Base-by-base conservation (phyloP, 1,140 invertebrate species). In the Aradophagus sp. region DNA sequence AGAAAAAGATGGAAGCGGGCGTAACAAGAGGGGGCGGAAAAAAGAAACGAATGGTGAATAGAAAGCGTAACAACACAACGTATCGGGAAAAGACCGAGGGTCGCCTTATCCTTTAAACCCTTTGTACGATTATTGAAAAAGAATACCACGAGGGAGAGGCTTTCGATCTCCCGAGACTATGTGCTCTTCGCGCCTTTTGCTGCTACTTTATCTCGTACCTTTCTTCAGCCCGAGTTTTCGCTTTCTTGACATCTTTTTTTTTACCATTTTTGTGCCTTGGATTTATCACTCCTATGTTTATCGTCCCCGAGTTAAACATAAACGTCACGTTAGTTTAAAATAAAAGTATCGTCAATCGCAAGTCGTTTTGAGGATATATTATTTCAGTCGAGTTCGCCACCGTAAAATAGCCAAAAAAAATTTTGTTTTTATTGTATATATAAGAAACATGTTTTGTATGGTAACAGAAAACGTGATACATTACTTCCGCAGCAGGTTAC, bases 51-150 rank as follows among this genome's bases (percentile, higher is more conserved):
- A 73, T 73, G 50, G 56, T 63, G 58, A 73, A 67, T 73, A 62
- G 50, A 67, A 59, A 62, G 52, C 53, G 63, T 67, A 58, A 65
- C 59, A 68, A 61, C 47, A 29, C 44, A 38, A 50, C 45, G 32
- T 73, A 66, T 62, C 44, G 50, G 17, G 38, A 50, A 50, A 38
- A 62, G 50, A 45, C 32, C 56, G 61, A 66, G 62, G 56, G 62
- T 66, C 62, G 45, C 56, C 68, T 67, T 73, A 67, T 73, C 55
- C 62, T 56, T 66, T 73, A 66, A 67, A 66, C 62, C 62, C 62
- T 66, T 66, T 62, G 69, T 73, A 66, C 50, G 62, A 73, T 61
- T 73, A 66, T 66, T 73, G 62, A 67, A 73, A 66, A 72, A 72
- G 68, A 66, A 72, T 72, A 72, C 61, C 68, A 45, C 66, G 66